Base-by-base conservation (phyloP, 1,140 invertebrate genomes). In the Pachyrhynchus sulphureomaculatus region DNA sequence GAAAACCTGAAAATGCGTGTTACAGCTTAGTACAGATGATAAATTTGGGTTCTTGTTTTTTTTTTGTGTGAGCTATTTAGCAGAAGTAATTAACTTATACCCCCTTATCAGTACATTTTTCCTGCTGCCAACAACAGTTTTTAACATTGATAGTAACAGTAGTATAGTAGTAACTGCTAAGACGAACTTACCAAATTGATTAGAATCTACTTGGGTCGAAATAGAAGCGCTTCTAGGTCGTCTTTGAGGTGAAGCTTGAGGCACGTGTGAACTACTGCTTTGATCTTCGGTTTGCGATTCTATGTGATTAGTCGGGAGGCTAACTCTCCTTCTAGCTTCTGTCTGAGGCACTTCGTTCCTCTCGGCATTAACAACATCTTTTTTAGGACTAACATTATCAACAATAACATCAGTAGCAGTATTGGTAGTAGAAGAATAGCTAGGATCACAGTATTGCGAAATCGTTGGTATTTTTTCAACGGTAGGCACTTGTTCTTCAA, bases 201-300 rank as follows among this genome's bases (percentile, higher is more conserved):
- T 88, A 36, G 86, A 84, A 75, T 91, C 88, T 53, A 89, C 88
- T 83, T 89, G 88, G 13, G 87, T 89, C 53, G 87, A 88, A 18
- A 88, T 90, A 33, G 86, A 89, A 63, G 87, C 85, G 79, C 87
- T 88, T 73, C 86, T 80, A 62, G 86, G 86, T 77, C 86, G 78
- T 76, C 87, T 86, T 44, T 84, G 82, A 24, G 83, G 85, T 48
- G 84, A 83, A 52, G 64, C 69, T 59, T 72, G 70, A 58, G 77
- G 60, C 72, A 73, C 65, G 8, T 74, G 75, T 52, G 54, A 55
- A 56, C 49, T 56, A 49, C 68, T 60, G 33, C 24, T 48, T 15
- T 51, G 45, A 48, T 72, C 62, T 13, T 57, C 56, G 12, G 48
- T 52, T 63, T 75, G 70, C 23, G 67, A 67, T 17, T 84, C 84